These are phyloP conservation scores for Campopleginae sp. DNA, from an alignment of 2,888 invertebrate genomes.

Conservation along the genomic window DNA sequence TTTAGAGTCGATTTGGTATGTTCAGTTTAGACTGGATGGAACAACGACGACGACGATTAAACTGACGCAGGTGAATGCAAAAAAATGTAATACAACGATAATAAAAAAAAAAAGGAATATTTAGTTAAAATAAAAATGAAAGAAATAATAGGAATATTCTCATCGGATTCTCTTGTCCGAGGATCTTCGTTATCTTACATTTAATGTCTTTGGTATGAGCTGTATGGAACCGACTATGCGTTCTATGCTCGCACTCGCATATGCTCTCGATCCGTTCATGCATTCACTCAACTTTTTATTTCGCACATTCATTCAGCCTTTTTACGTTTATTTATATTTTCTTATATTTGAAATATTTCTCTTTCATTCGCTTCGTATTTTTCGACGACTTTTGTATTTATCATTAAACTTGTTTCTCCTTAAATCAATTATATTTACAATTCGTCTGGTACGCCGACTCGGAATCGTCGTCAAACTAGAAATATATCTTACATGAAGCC, in stretches of 20 bases:
- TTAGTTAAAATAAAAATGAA: constrained; percentile 28
- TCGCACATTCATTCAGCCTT: constrained; percentile 15
- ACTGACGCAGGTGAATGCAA: constrained; percentile 42
- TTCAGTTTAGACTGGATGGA: constrained; percentile 28
- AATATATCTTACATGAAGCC: constrained; percentile 80
- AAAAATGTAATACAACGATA: constrained; percentile 2
- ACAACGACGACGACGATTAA: constrained; percentile 48
- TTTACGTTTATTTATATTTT: constrained; percentile 3
- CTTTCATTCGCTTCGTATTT: constrained; percentile 16
- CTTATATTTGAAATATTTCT: background rate
- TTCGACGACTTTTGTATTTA: constrained; percentile 9
- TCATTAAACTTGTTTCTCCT: constrained; percentile 18
- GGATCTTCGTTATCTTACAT: constrained; percentile 74
- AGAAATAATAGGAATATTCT: constrained; percentile 58
- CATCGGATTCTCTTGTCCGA: constrained; percentile 45
- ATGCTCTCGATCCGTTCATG: constrained; percentile 53
- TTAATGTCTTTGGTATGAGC: constrained; percentile 83
- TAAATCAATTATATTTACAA: constrained; percentile 76
- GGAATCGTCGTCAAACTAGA: constrained; percentile 69
- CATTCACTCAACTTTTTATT: constrained; percentile 25
- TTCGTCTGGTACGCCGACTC: constrained; percentile 63
- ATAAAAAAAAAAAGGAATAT: constrained; percentile 30
- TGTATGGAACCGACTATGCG: constrained; percentile 79
- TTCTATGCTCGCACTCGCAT: constrained; percentile 65
- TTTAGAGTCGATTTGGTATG: constrained; percentile 74